These are phyloP conservation scores for Sebastes ruberrimus DNA, from an alignment of 2,797 vertebrate genomes.

Conservation along the genomic window DNA sequence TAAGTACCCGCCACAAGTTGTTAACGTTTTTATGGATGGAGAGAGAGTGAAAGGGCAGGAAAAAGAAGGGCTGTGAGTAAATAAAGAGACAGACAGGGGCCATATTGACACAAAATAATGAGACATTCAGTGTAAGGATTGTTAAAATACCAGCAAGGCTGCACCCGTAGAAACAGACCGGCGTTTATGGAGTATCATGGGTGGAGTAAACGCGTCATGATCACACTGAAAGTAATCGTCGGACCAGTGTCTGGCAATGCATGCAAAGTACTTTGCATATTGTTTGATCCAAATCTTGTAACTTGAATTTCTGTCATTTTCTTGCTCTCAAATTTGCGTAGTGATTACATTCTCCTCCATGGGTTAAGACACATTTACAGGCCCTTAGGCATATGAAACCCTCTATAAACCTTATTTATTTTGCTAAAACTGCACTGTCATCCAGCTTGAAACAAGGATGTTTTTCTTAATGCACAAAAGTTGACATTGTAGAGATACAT, in stretches of 20 bases:
- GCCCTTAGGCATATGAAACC: not conserved
- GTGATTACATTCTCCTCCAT: not conserved
- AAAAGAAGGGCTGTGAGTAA: not conserved
- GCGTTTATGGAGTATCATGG: not conserved
- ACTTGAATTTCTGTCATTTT: not conserved
- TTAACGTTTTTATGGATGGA: slow-evolving; percentile 26
- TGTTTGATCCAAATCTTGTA: not conserved
- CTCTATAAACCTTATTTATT: not conserved
- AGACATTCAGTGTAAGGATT: not conserved
- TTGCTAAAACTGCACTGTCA: not conserved
- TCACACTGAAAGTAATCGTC: not conserved
- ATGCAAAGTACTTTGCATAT: not conserved
- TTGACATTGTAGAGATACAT: slow-evolving; percentile 24
- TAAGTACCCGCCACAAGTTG: slow-evolving; percentile 52
- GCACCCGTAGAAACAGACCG: not conserved
- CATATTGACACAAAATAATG: not conserved
- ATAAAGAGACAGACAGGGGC: not conserved
- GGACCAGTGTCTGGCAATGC: not conserved
- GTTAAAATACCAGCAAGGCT: not conserved
- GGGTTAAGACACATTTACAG: not conserved
- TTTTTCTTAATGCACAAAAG: not conserved
- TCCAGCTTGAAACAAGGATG: not conserved
- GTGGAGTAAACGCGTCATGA: not conserved
- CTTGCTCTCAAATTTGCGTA: not conserved
- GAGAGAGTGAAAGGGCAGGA: not conserved